Evolutionary conservation across 1,140 invertebrate genomes (phyloP).

Genomic region (Drosophila lowei): DNA sequence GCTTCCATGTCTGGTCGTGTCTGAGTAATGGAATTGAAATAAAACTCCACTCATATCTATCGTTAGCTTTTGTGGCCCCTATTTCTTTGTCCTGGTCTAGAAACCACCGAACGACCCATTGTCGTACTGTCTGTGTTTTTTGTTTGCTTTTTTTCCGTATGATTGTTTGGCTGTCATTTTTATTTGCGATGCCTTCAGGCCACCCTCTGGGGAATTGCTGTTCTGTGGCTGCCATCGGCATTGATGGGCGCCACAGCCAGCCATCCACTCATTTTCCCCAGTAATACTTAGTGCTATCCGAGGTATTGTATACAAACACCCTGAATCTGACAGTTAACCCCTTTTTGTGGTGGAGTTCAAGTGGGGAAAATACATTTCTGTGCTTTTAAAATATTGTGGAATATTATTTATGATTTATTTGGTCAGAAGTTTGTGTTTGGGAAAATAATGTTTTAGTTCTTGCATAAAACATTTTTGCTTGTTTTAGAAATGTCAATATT

Average conservation of each 20-base stretch:
- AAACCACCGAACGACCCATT: slow-evolving; percentile 1
- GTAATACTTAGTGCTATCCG: slow-evolving; percentile 1
- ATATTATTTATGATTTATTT: slow-evolving; percentile 15
- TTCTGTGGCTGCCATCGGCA: slow-evolving; percentile 26
- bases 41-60: slow-evolving; percentile 33
- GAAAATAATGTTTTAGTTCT: no score
- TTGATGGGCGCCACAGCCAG: slow-evolving; percentile 5
- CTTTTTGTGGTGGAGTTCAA: slow-evolving; percentile 26
- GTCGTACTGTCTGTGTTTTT: slow-evolving; percentile 29
- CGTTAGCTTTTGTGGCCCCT: slow-evolving; percentile 19
- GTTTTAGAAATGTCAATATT: no score
- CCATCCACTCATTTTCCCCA: background rate
- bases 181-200: slow-evolving; percentile 29
- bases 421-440: background rate
- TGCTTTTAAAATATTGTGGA: slow-evolving; percentile 9
- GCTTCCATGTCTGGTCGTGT: slow-evolving; percentile 3
- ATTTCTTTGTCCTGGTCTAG: slow-evolving; percentile 13
- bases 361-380: slow-evolving; percentile 21
- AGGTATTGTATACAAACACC: slow-evolving; percentile 11
- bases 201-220: slow-evolving; percentile 20
- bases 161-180: slow-evolving; percentile 37
- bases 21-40: slow-evolving; percentile 45
- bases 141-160: slow-evolving; percentile 40
- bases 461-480: no score
- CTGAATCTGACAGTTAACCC: slow-evolving; percentile 41